Base-by-base conservation (phyloP, 2,113 vertebrate genomes). In the Neotoma lepida region DNA sequence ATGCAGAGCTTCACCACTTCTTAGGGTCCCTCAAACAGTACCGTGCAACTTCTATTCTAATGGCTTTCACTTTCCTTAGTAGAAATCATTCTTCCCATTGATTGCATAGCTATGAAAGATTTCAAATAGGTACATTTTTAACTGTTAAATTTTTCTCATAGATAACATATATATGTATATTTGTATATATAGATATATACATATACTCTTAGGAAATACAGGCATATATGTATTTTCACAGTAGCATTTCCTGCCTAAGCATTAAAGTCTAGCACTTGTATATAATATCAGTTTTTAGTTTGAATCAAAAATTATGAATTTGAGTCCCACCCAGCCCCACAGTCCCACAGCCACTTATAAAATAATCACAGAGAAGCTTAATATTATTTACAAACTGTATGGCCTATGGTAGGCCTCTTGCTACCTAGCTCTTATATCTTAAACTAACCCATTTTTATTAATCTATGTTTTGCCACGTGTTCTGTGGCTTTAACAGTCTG, bases 231-330 rank as follows among this genome's bases (percentile, higher is more conserved):
- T 63, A 86, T 85, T 95, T 93, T 77, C 44, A 33, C 30, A 90
- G 46, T 82, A 92, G 68, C 73, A 90, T 82, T 89, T 92, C 68
- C 61, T 86, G 86, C 14, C n/a, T 92, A 81, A 90, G 66, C 49
- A 82, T 93, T 92, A 86, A 90, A 93, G 77, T 88, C n/a, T 85
- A 54, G 24, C 54, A 90, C 9, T 86, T 33, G 20, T 54, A 95
- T 91, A 82, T 63, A 76, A 76, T 81, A 94, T 58, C 9, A 58
- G 39, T 76, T 68, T 30, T 89, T 58, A 96, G 41, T 92, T 85
- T 93, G 74, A 86, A 88, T 87, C 26, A 94, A 74, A 96, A 85
- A 44, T 90, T 26, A 87, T 81, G n/a, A n/a, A n/a, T n/a, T n/a
- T n/a, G n/a, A n/a, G n/a, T n/a, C n/a, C n/a, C n/a, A n/a, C n/a